Percentiles rank a stretch among this genome's conserved stretches.
Conservation (phyloP, 2,113 vertebrate genomes). For the Dermatemys mawii region DNA sequence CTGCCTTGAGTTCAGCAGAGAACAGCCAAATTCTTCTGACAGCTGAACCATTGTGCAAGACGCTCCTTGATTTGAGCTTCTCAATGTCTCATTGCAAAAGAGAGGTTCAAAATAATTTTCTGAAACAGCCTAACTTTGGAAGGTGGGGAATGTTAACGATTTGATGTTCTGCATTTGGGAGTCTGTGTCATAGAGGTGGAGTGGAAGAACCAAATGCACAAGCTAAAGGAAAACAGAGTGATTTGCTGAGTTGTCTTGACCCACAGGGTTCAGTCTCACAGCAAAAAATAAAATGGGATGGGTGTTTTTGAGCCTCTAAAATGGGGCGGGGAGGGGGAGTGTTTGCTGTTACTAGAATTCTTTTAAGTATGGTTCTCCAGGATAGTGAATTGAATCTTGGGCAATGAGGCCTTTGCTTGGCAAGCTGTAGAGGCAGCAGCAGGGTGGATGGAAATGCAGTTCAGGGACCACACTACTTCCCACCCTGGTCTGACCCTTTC, state of each 20-base stretch:
- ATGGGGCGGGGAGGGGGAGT: background rate
- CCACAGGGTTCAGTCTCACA: background rate
- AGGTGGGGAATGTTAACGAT: background rate
- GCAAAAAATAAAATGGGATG: accelerated
- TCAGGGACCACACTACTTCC: background rate
- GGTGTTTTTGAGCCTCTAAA: background rate
- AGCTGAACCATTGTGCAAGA: constrained; percentile 6
- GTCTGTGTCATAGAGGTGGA: constrained; percentile 5
- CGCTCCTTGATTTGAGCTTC: constrained; percentile 30
- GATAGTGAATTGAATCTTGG: background rate
- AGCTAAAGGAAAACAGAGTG: background rate
- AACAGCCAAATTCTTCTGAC: constrained; percentile 27
- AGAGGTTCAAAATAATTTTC: background rate
- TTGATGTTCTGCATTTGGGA: background rate
- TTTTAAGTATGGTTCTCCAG: background rate
- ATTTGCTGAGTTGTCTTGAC: background rate
- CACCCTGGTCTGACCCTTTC: accelerated
- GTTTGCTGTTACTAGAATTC: background rate
- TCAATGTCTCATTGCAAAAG: background rate
- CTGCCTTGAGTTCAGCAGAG: background rate
- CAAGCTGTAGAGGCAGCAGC: background rate
- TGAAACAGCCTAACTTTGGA: background rate
- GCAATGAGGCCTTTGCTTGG: background rate
- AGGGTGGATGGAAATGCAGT: background rate
- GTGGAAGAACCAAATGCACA: background rate